These are phyloP conservation scores for Mohoua ochrocephala DNA, from an alignment of 2,113 vertebrate species.

Conservation along the genomic window DNA sequence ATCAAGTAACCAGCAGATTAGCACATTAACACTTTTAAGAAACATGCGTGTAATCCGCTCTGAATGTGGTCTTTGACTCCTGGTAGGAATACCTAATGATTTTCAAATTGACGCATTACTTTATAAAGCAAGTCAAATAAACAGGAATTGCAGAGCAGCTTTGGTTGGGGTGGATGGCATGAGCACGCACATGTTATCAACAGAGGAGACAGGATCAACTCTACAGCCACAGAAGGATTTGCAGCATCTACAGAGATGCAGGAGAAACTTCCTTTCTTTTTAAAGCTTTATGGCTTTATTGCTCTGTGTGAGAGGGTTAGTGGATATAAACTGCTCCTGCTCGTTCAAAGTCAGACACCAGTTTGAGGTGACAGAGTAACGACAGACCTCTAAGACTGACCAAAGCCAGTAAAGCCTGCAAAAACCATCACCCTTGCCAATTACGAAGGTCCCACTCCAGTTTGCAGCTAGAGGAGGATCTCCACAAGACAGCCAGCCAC, in stretches of 20 bases:
- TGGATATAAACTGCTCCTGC: background rate
- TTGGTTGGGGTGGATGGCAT: background rate
- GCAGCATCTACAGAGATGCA: background rate
- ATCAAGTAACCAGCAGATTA: constrained; percentile 94
- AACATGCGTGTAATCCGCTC: constrained; percentile 76
- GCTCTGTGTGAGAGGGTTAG: background rate
- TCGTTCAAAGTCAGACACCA: background rate
- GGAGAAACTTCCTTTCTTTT: background rate
- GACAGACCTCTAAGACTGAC: background rate
- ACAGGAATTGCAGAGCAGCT: constrained; percentile 20
- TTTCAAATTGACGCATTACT: constrained; percentile 64
- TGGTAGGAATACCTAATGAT: constrained; percentile 74
- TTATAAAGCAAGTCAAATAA: constrained; percentile 62
- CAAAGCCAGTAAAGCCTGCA: background rate
- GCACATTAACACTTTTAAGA: constrained; percentile 90
- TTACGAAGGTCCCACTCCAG: background rate
- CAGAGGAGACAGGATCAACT: background rate
- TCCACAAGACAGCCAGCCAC: background rate
- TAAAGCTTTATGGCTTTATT: background rate
- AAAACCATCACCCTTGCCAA: background rate
- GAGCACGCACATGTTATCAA: background rate
- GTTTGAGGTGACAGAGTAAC: background rate
- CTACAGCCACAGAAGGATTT: background rate
- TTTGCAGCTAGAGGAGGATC: background rate
- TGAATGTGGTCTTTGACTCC: constrained; percentile 78